phyloP scores from a whole-genome alignment of 2,113 vertebrate genomes.

The Agapornis roseicollis region DNA sequence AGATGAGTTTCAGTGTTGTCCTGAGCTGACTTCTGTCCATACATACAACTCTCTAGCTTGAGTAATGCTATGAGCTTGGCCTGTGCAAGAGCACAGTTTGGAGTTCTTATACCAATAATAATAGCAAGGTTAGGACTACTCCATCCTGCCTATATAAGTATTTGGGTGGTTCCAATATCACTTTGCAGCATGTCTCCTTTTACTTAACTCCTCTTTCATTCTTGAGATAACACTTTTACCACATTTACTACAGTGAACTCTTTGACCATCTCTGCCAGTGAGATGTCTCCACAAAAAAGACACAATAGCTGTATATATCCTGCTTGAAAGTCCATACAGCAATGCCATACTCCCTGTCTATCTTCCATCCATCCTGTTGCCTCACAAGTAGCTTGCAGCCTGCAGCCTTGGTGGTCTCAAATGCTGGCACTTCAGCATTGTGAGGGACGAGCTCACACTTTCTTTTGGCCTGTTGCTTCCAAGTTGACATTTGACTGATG shows the following conservation, averaged over 20 bases:
- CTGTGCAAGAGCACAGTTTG: background rate
- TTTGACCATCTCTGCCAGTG: background rate
- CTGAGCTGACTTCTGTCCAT: background rate
- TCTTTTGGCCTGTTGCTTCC: background rate
- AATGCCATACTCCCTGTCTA: background rate
- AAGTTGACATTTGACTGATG: background rate
- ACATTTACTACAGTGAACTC: background rate
- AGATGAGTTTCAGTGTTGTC: background rate
- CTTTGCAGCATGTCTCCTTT: background rate
- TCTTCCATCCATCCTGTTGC: background rate
- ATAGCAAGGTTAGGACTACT: background rate
- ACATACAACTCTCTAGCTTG: background rate
- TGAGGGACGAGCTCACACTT: background rate
- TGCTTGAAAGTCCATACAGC: background rate
- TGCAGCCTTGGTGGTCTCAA: background rate
- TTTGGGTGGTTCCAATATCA: background rate
- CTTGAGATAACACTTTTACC: background rate
- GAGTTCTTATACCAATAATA: background rate
- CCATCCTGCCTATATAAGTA: background rate
- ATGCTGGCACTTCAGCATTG: background rate
- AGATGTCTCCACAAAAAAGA: background rate
- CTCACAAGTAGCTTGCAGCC: background rate
- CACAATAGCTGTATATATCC: background rate
- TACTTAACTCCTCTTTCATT: background rate
- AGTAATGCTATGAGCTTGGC: background rate